Evolutionary conservation across 2,797 vertebrate species (phyloP).

Genomic region (Pantherophis vulpinus): DNA sequence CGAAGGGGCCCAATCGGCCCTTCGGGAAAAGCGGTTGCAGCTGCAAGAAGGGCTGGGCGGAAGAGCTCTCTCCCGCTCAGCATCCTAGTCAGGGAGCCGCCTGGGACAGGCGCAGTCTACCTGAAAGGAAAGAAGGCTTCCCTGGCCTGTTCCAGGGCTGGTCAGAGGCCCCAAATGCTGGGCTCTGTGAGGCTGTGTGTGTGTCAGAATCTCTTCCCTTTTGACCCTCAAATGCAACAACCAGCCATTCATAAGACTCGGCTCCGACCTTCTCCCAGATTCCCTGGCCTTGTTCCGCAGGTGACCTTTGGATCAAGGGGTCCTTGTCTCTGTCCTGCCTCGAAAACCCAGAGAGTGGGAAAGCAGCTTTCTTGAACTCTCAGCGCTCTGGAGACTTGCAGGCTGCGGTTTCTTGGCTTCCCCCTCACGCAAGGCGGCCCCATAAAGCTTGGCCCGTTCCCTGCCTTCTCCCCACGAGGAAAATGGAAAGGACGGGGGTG

Average conservation of each 20-base stretch:
- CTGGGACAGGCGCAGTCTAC: not conserved
- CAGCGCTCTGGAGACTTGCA: not conserved
- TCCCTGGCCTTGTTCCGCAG: not conserved
- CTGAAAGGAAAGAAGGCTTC: not conserved
- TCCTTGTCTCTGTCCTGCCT: not conserved
- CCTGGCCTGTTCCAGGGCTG: too few relatives aligned
- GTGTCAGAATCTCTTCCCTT: not conserved
- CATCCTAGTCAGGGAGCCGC: not conserved
- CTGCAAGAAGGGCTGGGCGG: not conserved
- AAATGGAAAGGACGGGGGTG: not conserved
- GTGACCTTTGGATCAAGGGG: not conserved
- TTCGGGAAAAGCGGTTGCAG: not conserved
- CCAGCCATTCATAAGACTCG: not conserved
- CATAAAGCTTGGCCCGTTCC: not conserved
- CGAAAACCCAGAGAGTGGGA: not conserved
- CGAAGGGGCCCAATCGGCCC: not conserved
- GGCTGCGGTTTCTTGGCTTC: not conserved
- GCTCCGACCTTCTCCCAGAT: not conserved
- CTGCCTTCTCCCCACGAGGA: not conserved
- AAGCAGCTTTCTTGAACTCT: not conserved
- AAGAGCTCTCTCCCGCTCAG: not conserved
- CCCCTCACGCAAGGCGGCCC: not conserved
- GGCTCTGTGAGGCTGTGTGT: not conserved
- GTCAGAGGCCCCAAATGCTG: too few relatives aligned
- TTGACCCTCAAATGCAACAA: not conserved